Base-by-base conservation (phyloP, 30 jellyfish, hydroid and myxozoan genomes). In the Pelagia noctiluca region DNA sequence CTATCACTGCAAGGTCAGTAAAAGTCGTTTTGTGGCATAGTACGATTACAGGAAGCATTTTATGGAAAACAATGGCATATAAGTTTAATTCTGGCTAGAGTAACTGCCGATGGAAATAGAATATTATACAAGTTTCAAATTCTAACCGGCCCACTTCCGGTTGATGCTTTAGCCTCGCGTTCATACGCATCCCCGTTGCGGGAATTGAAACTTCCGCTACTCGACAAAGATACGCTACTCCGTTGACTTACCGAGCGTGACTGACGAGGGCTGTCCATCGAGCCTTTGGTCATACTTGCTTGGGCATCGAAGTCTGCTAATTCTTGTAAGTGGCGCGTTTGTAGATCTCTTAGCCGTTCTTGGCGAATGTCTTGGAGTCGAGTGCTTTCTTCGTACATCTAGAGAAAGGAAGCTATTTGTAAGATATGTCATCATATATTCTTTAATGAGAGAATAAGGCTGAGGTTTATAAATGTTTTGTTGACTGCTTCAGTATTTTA, bases 351-450 rank as follows among this genome's bases (percentile, higher is more conserved):
- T 32, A 95, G 91, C 42, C 99, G 92, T 65, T 95, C 99, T 62
- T 80, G 97, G 21, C 99, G 84, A 10, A 95, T 95, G 82, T 95
- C 99, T 73, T 95, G 99, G 29, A 95, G 96, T 3, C 99, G 95
- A 16, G 99, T 95, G 67, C 99, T 95, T 71, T 95, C 99, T 66
- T 95, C 97, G 82, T 77, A 80, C 99, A 95, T 95, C 99, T 95
- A 72, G 19, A 35, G 77, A 19, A 34, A n/a, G n/a, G n/a, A n/a
- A n/a, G n/a, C n/a, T n/a, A n/a, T n/a, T n/a, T n/a, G n/a, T n/a
- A n/a, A n/a, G n/a, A n/a, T n/a, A n/a, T n/a, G n/a, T n/a, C n/a
- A n/a, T n/a, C n/a, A n/a, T n/a, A n/a, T n/a, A n/a, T n/a, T n/a
- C n/a, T n/a, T n/a, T n/a, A n/a, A n/a, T n/a, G n/a, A n/a, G n/a